Evolutionary conservation across 2,113 vertebrate species (phyloP), one percentile per base, ranked within the genome.

Genomic region (Calonectris borealis): DNA sequence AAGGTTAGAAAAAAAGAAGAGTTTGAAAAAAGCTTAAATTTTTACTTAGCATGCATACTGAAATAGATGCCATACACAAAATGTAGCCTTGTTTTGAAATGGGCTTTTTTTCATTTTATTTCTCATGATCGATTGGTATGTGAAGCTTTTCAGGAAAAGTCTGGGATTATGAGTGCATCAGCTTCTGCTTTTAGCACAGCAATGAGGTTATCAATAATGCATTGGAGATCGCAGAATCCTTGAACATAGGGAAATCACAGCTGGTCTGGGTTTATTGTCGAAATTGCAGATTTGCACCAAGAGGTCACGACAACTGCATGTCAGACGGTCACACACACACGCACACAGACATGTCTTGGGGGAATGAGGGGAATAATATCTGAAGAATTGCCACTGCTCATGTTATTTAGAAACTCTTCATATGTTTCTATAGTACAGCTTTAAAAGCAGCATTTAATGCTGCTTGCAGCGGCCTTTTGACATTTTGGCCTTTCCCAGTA

Each of bases 151-250:
- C 96, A 96, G 95, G 72, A 97, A 96, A 97, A 96, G 83, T 64
- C 96, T 94, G 77, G 91, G 95, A 97, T 97, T 97, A 97, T 96
- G 94, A 95, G 90, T 85, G n/a, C 8, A 7, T 97, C 97, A 97
- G 94, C 48, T 80, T 94, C 94, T 78, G 95, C 97, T 97, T 98
- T 98, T 97, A 98, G 96, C 86, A 77, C 89, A 90, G 92, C 91
- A 96, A 75, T 52, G 42, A 97, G 93, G 96, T 97, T 98, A 98
- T 98, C 97, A 98, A 98, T 98, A 98, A 98, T 98, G 97, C 96
- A 98, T 98, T 94, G 93, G 95, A 75, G 78, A 97, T 94, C 96
- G 96, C 88, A 71, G 94, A 96, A 96, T 96, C 94, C 96, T 96
- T 79, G 94, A 94, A 92, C 34, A 44, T 22, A 70, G 36, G 71